These are phyloP conservation scores for Rachycentron canadum DNA, from an alignment of 2,797 vertebrate species.

Conservation along the genomic window DNA sequence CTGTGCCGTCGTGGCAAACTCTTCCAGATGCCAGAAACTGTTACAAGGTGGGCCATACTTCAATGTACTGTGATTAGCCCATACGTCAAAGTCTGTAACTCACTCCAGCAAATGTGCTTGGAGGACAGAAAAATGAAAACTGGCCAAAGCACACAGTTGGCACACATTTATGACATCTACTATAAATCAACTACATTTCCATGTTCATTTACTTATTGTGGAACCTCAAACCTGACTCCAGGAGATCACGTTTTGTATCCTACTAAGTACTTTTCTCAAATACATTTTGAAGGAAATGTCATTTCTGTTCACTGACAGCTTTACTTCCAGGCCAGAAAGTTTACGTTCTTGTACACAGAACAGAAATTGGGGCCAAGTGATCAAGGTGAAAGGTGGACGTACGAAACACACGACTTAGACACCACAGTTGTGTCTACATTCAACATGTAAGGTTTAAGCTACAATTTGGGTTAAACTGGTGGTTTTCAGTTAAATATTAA, in stretches of 20 bases:
- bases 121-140: conserved; percentile 47
- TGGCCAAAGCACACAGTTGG: conserved; percentile 45
- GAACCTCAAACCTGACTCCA: conserved; percentile 2
- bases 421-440: not conserved
- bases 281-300: conserved; percentile 1
- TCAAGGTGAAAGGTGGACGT: not conserved
- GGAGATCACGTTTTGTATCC: not conserved
- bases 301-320: not conserved
- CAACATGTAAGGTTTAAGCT: not conserved
- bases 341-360: not conserved
- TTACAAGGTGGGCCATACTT: conserved; percentile 52
- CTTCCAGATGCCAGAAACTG: conserved; percentile 56
- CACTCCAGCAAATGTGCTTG: conserved; percentile 34
- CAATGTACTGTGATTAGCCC: conserved; percentile 56
- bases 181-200: conserved; percentile 32
- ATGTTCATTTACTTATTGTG: conserved; percentile 21
- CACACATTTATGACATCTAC: conserved; percentile 8
- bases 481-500: conserved; percentile 6
- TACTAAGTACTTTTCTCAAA: not conserved
- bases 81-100: conserved; percentile 64
- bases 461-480: not conserved
- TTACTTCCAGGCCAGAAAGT: conserved; percentile 1
- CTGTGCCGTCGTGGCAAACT: conserved; percentile 48
- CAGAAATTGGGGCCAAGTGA: not conserved
- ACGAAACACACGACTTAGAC: not conserved